Percentiles rank a stretch among this genome's conserved stretches.
Evolutionary conservation across 2,888 invertebrate genomes (phyloP).

Genomic region (Hirtodrosophila alboralis): DNA sequence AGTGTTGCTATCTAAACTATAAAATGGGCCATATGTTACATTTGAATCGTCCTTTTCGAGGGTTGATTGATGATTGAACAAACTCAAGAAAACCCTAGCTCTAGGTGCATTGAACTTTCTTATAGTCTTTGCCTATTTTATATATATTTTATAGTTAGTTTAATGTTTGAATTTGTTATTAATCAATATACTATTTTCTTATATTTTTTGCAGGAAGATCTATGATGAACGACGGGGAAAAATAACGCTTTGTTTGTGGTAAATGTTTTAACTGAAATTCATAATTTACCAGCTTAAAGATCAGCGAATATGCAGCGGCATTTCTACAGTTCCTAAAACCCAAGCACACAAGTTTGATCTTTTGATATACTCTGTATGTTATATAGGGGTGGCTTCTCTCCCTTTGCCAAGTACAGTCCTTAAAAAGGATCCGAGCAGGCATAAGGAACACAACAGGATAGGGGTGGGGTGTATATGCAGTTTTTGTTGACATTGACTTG

Average conservation of each 20-base stretch:
- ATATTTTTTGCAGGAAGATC: constrained; percentile 80
- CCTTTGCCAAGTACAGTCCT: constrained; percentile 62
- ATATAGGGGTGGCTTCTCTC: constrained; percentile 69
- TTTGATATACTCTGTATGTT: constrained; percentile 25
- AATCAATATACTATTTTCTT: constrained; percentile 11
- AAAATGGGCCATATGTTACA: constrained; percentile 60
- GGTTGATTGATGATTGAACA: constrained; percentile 41
- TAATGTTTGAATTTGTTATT: constrained; percentile 3
- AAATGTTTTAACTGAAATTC: constrained; percentile 44
- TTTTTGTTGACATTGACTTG: constrained; percentile 73
- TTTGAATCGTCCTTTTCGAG: constrained; percentile 25
- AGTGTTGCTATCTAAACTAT: constrained; percentile 25
- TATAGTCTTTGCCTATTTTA: neutral
- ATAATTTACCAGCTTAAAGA: constrained; percentile 16
- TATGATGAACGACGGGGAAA: constrained; percentile 83
- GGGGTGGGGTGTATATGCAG: constrained; percentile 52
- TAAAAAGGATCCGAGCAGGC: constrained; percentile 21
- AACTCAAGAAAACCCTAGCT: constrained; percentile 13
- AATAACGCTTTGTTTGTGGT: constrained; percentile 83
- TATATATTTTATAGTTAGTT: constrained; percentile 21
- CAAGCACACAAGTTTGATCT: constrained; percentile 56
- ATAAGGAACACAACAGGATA: constrained; percentile 23
- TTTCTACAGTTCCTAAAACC: constrained; percentile 25
- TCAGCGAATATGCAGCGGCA: constrained; percentile 48
- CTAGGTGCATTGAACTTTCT: constrained; percentile 70